Evolutionary conservation across 2,113 vertebrate genomes (phyloP).

Genomic region (Elephantulus edwardii): DNA sequence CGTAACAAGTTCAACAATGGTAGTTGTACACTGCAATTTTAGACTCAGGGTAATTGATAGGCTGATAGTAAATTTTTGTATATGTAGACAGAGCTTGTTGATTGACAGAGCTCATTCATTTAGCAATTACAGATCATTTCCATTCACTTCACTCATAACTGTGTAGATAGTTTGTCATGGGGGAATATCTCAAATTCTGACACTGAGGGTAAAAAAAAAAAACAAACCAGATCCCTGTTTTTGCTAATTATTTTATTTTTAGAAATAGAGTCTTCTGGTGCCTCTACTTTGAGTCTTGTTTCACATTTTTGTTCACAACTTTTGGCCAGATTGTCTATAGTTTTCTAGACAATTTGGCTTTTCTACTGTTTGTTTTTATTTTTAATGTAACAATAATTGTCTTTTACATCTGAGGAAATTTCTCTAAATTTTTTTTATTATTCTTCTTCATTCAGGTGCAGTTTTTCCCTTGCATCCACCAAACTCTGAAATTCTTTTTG

Average conservation of each 20-base stretch:
- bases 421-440: too few relatives aligned
- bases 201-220: background rate
- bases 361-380: slow-evolving; percentile 25
- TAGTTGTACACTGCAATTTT: slow-evolving; percentile 3
- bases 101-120: slow-evolving; percentile 5
- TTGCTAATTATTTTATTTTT: slow-evolving; percentile 17
- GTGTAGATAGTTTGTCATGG: background rate
- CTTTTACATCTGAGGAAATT: too few relatives aligned
- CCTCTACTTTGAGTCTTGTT: slow-evolving; percentile 5
- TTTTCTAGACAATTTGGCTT: background rate
- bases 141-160: background rate
- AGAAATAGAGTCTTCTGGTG: background rate
- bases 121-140: background rate
- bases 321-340: background rate
- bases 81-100: background rate
- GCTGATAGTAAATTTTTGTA: slow-evolving; percentile 30
- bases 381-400: too few relatives aligned
- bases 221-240: background rate
- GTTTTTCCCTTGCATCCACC: too few relatives aligned
- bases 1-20: too few relatives aligned
- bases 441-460: too few relatives aligned
- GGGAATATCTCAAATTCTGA: slow-evolving; percentile 15
- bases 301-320: slow-evolving; percentile 32
- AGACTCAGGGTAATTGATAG: slow-evolving; percentile 1
- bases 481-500: too few relatives aligned